Percentiles rank a stretch among this genome's conserved stretches.
Evolutionary conservation across 1,140 invertebrate species (phyloP).

Genomic region (Macrosteles quadrilineatus): DNA sequence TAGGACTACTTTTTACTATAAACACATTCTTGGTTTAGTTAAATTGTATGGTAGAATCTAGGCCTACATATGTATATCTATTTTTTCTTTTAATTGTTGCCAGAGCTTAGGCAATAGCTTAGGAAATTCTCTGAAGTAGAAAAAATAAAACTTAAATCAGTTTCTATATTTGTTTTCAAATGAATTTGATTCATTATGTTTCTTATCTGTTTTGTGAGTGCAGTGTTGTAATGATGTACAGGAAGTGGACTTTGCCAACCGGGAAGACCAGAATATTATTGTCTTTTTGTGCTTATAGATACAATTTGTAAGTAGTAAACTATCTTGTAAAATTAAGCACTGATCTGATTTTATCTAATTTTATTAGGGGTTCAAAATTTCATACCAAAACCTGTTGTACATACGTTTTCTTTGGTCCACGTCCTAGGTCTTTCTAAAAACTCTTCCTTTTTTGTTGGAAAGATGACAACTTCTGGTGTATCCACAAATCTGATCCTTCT

Average conservation of each 20-base stretch:
- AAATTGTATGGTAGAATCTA: neutral
- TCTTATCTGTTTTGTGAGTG: no score
- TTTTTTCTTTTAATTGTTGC: no score
- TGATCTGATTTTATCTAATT: neutral
- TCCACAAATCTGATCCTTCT: neutral
- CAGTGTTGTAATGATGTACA: neutral
- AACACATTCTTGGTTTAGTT: neutral
- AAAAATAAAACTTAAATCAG: no score
- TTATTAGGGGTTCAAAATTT: neutral
- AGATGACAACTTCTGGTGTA: neutral
- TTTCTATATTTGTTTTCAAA: no score
- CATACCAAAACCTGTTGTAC: neutral
- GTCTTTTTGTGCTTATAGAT: neutral
- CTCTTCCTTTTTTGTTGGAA: neutral
- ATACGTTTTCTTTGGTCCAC: constrained; percentile 13
- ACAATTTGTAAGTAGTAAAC: neutral
- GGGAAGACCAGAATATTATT: neutral
- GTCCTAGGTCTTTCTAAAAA: neutral
- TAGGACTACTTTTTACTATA: no score
- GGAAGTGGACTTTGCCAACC: neutral
- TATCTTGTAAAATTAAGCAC: neutral
- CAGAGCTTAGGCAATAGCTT: no score
- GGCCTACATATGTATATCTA: no score
- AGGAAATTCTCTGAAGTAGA: no score
- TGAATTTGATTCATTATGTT: no score